These are phyloP conservation scores for Lepidonotus clava DNA, from an alignment of 2,888 invertebrate genomes.

Conservation along the genomic window DNA sequence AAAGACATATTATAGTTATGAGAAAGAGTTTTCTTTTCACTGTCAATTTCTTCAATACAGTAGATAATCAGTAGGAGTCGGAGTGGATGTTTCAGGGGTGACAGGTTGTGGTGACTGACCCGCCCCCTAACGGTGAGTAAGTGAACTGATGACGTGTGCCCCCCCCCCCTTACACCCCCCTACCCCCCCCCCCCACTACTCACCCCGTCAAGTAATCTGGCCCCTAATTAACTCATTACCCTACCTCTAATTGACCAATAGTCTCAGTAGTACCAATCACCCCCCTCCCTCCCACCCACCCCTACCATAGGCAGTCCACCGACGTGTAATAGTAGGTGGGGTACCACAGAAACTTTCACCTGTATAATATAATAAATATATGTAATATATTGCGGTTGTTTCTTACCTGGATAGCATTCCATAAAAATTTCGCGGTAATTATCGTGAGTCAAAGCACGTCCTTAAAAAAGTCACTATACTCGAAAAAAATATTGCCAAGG, in stretches of 20 bases:
- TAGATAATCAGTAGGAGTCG: too few species aligned
- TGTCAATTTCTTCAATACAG: too few species aligned
- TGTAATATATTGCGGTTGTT: too few species aligned
- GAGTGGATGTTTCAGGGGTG: background rate
- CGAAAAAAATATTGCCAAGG: too few species aligned
- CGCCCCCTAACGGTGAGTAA: slow-evolving; percentile 17
- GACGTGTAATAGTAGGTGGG: background rate
- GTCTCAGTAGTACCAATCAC: background rate
- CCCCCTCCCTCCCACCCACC: background rate
- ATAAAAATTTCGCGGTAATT: too few species aligned
- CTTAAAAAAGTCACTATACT: too few species aligned
- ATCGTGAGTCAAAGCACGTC: too few species aligned
- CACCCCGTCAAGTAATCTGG: too few species aligned
- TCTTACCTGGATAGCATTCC: too few species aligned
- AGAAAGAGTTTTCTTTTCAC: too few species aligned
- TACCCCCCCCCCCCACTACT: background rate
- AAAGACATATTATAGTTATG: too few species aligned
- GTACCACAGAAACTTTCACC: background rate
- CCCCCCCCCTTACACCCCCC: background rate
- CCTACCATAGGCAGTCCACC: background rate
- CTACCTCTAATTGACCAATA: background rate
- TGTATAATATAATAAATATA: background rate
- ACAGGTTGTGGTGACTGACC: background rate
- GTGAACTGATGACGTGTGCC: background rate
- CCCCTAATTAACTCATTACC: slow-evolving; percentile 2